These are phyloP conservation scores for Gambelia wislizenii DNA, from an alignment of 2,797 vertebrate genomes.

Conservation along the genomic window DNA sequence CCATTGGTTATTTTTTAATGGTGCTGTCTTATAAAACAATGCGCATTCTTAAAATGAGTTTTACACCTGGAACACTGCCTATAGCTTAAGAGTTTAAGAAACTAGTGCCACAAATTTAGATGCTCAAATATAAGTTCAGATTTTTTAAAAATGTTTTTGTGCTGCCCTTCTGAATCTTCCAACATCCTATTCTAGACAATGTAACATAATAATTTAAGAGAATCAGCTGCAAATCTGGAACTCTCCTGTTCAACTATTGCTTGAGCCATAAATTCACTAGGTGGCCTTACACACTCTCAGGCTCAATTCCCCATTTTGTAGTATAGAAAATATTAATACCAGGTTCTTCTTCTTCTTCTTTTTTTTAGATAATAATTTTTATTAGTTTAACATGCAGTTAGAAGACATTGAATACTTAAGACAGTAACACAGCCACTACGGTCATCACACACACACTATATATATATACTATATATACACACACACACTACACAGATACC, in stretches of 20 bases:
- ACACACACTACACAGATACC: too few relatives aligned
- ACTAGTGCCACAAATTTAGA: background rate
- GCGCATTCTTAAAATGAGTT: background rate
- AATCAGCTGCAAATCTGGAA: background rate
- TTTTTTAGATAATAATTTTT: too few relatives aligned
- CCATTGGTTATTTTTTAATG: background rate
- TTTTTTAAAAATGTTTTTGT: background rate
- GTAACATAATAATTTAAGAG: background rate
- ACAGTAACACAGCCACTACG: too few relatives aligned
- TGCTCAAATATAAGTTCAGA: background rate
- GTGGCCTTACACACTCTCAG: background rate
- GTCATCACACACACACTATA: too few relatives aligned
- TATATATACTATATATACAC: too few relatives aligned
- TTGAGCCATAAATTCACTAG: too few relatives aligned
- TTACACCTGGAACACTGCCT: background rate
- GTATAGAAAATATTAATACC: too few relatives aligned
- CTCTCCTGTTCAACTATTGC: background rate
- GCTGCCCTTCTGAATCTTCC: background rate
- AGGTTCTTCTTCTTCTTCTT: too few relatives aligned
- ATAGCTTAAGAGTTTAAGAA: background rate
- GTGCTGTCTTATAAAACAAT: too few relatives aligned
- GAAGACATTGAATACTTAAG: too few relatives aligned
- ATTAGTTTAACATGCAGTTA: too few relatives aligned
- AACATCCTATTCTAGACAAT: background rate
- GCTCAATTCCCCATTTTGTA: too few relatives aligned